Conservation (phyloP, 2,113 vertebrate genomes). For the Nannospalax galili region DNA sequence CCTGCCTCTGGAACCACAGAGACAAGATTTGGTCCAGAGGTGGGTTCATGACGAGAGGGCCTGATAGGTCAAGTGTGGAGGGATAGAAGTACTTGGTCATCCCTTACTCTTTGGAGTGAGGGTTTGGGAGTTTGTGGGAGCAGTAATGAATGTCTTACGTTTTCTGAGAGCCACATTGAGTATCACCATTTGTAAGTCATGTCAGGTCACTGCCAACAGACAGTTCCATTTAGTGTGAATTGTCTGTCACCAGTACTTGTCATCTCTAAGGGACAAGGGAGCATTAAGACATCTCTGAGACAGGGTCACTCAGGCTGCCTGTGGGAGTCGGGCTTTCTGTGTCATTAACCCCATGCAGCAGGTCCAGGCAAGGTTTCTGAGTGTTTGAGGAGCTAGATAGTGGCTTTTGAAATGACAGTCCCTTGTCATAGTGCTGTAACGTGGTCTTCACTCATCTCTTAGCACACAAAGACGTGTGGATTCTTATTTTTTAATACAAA, state of each 20-base stretch:
- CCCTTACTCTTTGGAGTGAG: not conserved
- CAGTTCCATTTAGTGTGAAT: not conserved
- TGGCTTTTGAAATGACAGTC: slow-evolving; percentile 60
- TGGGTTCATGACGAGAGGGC: not conserved
- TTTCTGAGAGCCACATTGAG: not conserved
- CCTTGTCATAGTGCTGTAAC: slow-evolving; percentile 25
- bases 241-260: not conserved
- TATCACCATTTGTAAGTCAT: not conserved
- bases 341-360: not conserved
- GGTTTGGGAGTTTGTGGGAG: not conserved
- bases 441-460: slow-evolving; percentile 22
- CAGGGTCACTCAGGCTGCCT: not conserved
- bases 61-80: too few relatives aligned
- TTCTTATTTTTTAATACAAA: slow-evolving; percentile 33
- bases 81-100: accelerated
- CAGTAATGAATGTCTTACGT: not conserved
- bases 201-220: not conserved
- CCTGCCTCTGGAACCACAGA: not conserved
- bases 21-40: not conserved
- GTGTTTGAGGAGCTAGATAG: slow-evolving; percentile 5
- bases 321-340: not conserved
- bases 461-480: not conserved
- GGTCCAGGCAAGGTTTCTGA: not conserved
- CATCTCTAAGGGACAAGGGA: not conserved
- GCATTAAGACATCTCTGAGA: accelerated